These are phyloP conservation scores for Scyliorhinus canicula DNA, from an alignment of 2,797 vertebrate species.

Conservation along the genomic window DNA sequence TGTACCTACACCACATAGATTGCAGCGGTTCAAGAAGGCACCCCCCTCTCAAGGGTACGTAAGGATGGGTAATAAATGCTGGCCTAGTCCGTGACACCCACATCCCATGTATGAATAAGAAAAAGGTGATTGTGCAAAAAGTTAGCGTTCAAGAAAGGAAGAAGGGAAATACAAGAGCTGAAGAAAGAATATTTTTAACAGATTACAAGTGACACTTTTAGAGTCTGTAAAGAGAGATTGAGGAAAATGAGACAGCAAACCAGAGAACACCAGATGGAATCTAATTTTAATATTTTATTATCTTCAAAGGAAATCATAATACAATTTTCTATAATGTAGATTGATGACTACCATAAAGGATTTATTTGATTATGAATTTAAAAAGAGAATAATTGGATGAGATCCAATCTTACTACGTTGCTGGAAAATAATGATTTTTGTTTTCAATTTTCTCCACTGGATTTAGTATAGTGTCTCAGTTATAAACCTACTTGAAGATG, in stretches of 20 bases:
- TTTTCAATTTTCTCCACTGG: too few species aligned
- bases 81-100: too few species aligned
- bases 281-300: conserved; percentile 8
- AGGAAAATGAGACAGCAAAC: background rate
- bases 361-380: background rate
- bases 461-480: background rate
- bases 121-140: background rate
- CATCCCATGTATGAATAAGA: too few species aligned
- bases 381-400: background rate
- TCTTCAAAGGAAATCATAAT: background rate
- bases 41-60: too few species aligned
- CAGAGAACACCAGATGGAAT: background rate
- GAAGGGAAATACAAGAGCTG: background rate
- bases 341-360: background rate
- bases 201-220: conserved; percentile 11
- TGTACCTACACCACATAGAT: too few species aligned
- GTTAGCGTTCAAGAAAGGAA: background rate
- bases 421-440: background rate
- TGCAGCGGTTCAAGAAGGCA: too few species aligned
- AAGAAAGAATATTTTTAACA: background rate
- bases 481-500: background rate
- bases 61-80: too few species aligned
- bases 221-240: background rate
- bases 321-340: background rate
- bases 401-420: background rate